Base-by-base conservation (phyloP, 2,888 invertebrate species). In the Drosophila testacea region DNA sequence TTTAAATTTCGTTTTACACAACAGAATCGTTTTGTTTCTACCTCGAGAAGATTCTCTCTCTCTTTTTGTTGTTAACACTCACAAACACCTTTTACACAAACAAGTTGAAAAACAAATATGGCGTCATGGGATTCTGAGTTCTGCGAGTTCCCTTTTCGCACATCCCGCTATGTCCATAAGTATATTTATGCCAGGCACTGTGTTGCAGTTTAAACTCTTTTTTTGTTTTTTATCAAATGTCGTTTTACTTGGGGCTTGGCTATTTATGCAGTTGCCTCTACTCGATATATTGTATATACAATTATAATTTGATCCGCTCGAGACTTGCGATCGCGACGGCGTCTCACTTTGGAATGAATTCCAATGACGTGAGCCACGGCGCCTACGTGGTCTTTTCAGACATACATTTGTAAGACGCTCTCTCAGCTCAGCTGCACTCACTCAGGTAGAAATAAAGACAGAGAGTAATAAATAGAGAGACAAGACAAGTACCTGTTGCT, bases 291-390 rank as follows among this genome's bases (percentile, higher is more conserved):
- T 42, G 16, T 42, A 27, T 50, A n/a, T 27, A 56, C 6, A 44
- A 16, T 27, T 57, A 32, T 60, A 67, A 38, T 57, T 55, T 13
- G 51, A 44, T 66, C 82, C 88, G 80, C 73, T 66, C 69, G 76
- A 75, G 76, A 77, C 85, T 81, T 88, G 86, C 80, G 78, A 69
- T 79, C 89, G 82, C 91, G 86, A 83, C 90, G 82, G 79, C 75
- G 84, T 84, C 88, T 86, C 77, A 85, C 87, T 83, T 72, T 80
- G 84, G 77, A 90, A 91, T 91, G 83, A 82, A 82, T 77, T 66
- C 70, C 60, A 67, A 44, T 34, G 56, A 72, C 75, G 67, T 64
- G 72, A 78, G 75, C 56, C 10, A 6, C 78, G 59, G 63, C 73
- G 72, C 60, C 81, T 83, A 88, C 85, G 78, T 83, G 85, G 79